Evolutionary conservation across 1,140 invertebrate genomes (phyloP).

Genomic region (Sipha flava): DNA sequence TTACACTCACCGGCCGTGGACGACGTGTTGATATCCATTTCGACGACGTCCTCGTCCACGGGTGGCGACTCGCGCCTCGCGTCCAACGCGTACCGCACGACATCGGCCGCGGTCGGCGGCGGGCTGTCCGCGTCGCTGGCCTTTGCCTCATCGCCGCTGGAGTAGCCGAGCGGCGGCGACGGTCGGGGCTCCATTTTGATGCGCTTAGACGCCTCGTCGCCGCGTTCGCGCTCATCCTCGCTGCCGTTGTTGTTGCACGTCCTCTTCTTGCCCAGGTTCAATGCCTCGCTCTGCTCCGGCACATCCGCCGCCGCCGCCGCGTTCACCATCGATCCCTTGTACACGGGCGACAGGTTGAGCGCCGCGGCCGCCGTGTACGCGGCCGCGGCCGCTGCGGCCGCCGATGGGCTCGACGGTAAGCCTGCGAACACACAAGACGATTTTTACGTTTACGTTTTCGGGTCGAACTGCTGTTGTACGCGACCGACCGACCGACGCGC

Average conservation of each 20-base stretch:
- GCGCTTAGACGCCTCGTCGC: neutral
- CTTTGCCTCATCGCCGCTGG: neutral
- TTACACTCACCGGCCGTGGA: neutral
- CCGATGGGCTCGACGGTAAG: neutral
- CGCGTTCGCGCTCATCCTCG: slow-evolving; percentile 36
- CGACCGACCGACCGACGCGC: too few relatives aligned
- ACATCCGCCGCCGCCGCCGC: neutral
- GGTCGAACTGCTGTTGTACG: too few relatives aligned
- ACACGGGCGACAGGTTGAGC: neutral
- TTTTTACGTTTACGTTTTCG: too few relatives aligned
- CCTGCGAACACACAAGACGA: neutral
- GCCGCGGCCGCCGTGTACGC: neutral
- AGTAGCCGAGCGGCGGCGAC: neutral
- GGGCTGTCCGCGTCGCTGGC: neutral
- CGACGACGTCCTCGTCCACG: neutral
- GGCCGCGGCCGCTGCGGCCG: neutral
- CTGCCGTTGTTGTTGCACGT: neutral
- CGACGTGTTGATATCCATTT: slow-evolving; percentile 18
- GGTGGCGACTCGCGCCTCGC: neutral
- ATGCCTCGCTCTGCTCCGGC: slow-evolving; percentile 7
- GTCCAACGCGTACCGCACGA: neutral
- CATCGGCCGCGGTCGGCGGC: neutral
- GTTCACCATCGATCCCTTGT: neutral
- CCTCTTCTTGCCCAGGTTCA: slow-evolving; percentile 22
- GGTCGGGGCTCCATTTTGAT: slow-evolving; percentile 1